Evolutionary conservation across 2,888 invertebrate species (phyloP), one percentile per base, ranked within the genome.

Genomic region (Buathra laborator): DNA sequence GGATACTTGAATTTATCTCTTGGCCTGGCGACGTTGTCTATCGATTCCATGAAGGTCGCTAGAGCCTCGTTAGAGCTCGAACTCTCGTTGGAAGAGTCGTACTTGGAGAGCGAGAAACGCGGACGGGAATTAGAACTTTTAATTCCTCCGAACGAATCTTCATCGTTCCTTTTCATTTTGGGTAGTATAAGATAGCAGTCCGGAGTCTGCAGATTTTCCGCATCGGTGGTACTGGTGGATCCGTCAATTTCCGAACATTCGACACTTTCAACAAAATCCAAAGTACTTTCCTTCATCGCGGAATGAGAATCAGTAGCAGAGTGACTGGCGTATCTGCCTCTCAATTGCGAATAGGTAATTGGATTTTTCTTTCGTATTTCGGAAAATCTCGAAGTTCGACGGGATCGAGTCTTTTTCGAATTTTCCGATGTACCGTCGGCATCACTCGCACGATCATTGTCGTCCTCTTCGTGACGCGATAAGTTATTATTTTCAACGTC

Each of bases 1-100:
- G 90, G 89, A 84, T 90, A 90, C 82, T 87, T 90, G 70, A 90
- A 80, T 86, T 90, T 91, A 51, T 89, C 88, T 74, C 88, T 88
- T 2, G 84, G 78, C 67, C 83, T 86, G 9, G 84, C 67, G 7
- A 82, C 81, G 7, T 85, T 84, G 14, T 88, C 87, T 59, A 87
- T 85, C 56, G 88, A 88, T 77, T 88, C 88, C 59, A 86, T 81
- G 75, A 83, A 89, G 24, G 84, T 85, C 72, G 81, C 83, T 46
- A 87, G 48, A 67, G 85, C 86, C 64, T 89, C 89, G 59, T 85
- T 78, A 2, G 88, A 88, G 75, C 88, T 88, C 44, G 87, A 86
- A 68, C 84, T 86, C 43, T 89, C 89, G 70, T 83, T 85, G 19
- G 87, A 79, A 32, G 86, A 88, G 71, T 89, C 86, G 46, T 87